These are phyloP conservation scores for Spilarctia lutea DNA, from an alignment of 2,888 invertebrate genomes.

Conservation along the genomic window DNA sequence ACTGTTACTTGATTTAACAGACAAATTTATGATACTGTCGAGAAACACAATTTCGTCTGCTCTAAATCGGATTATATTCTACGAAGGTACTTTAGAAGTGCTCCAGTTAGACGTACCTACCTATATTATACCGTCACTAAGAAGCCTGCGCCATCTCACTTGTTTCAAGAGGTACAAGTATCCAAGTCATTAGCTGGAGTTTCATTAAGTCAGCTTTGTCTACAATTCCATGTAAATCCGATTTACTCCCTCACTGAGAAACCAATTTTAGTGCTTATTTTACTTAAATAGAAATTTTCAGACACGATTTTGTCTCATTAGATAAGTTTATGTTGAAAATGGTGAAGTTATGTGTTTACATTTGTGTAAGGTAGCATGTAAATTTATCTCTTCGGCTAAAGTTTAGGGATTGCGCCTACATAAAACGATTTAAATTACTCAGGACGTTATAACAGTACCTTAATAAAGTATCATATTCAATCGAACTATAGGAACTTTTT, in stretches of 20 bases:
- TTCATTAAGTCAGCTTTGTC: conserved; percentile 30
- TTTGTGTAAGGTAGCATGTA: conserved; percentile 2
- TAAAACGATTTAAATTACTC: conserved; percentile 3
- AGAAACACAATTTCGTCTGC: conserved; percentile 2
- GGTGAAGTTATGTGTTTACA: background rate
- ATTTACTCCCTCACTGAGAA: conserved; percentile 19
- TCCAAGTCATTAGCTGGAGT: conserved; percentile 29
- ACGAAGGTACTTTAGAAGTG: background rate
- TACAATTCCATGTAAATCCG: conserved; percentile 36
- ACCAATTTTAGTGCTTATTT: conserved; percentile 12
- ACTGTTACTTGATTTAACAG: conserved; percentile 4
- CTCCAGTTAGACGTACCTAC: background rate
- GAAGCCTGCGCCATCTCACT: background rate
- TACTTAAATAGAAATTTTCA: conserved; percentile 18
- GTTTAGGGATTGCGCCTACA: conserved; percentile 2
- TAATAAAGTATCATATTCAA: background rate
- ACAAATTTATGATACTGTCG: background rate
- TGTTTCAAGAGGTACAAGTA: background rate
- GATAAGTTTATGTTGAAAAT: background rate
- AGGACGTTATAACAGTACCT: background rate
- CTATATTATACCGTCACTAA: background rate
- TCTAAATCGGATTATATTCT: background rate
- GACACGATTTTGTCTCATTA: conserved; percentile 8
- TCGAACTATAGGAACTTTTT: background rate
- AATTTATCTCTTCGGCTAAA: conserved; percentile 4